Conservation (phyloP, 1,140 invertebrate species). For the Periplaneta americana region DNA sequence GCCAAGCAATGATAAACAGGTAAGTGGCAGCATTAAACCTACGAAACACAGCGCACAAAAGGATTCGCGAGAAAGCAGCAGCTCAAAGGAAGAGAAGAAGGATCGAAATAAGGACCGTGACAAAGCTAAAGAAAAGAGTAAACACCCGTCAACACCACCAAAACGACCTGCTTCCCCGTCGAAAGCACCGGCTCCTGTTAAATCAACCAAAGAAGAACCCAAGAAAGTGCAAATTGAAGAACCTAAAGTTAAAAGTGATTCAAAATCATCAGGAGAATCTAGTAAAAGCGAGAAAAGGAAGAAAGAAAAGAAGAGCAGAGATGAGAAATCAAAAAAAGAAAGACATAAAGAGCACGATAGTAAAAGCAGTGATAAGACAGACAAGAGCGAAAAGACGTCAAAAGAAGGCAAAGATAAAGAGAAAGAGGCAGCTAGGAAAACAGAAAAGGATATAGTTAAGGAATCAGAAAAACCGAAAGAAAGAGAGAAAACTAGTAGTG, state of each 20-base stretch:
- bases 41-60: slow-evolving; percentile 14
- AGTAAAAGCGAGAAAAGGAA: slow-evolving; percentile 32
- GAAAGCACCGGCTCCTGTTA: slow-evolving; percentile 38
- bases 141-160: slow-evolving; percentile 23
- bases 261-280: neutral
- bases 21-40: slow-evolving; percentile 10
- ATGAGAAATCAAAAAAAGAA: slow-evolving; percentile 45
- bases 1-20: slow-evolving; percentile 20
- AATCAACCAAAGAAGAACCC: slow-evolving; percentile 39
- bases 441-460: slow-evolving; percentile 16
- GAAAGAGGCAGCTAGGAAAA: slow-evolving; percentile 15
- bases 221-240: slow-evolving; percentile 38
- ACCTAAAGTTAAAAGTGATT: neutral
- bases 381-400: slow-evolving; percentile 31
- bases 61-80: neutral
- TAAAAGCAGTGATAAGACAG: slow-evolving; percentile 39
- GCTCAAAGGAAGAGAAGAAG: slow-evolving; percentile 29
- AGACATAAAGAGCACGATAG: slow-evolving; percentile 44
- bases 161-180: slow-evolving; percentile 16
- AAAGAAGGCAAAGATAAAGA: slow-evolving; percentile 8
- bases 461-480: slow-evolving; percentile 30
- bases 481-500: slow-evolving; percentile 41
- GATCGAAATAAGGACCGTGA: slow-evolving; percentile 37
- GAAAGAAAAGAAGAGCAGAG: slow-evolving; percentile 34
- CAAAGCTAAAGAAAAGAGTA: slow-evolving; percentile 55